Evolutionary conservation across 2,113 vertebrate genomes (phyloP), one percentile per base, ranked within the genome.

Genomic region (Sorex araneus): DNA sequence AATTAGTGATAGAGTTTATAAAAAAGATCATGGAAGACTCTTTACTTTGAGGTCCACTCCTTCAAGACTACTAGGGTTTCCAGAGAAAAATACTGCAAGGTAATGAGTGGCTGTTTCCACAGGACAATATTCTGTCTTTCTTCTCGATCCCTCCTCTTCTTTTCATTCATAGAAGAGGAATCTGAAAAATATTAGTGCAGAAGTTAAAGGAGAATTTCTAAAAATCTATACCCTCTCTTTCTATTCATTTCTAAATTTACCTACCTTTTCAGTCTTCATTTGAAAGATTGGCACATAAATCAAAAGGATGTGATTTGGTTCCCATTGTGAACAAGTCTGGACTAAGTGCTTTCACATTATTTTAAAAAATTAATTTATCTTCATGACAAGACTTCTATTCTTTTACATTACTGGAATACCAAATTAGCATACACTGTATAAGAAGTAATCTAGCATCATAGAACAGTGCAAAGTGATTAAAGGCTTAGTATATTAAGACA

Each of bases 41-140:
- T 98, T 99, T 99, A 99, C 99, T 99, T 99, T 97, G 98, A 97
- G 79, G 99, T 99, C 99, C 97, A 99, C 97, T 99, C 99, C 98
- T 99, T 99, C 97, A 99, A 98, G 97, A 98, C 98, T 97, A 99
- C 95, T 96, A 99, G 98, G 19, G 98, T 98, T 98, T 99, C 99
- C 97, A 99, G 97, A 95, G 98, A 98, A 97, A 99, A 99, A 98
- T 99, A 99, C 97, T 99, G 98, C 94, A 99, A 97, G 91, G 99
- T 99, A 97, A 98, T 97, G 36, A 99, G 86, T 0, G 99, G 99
- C 90, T 98, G 98, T 97, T 97, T 99, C 99, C 99, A 99, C 40
- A 99, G 97, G 23, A 99, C 98, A 97, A 99, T 98, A 90, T 98
- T 99, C 92, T 99, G 97, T 71, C 99, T 98, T 91, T 99, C 99